Evolutionary conservation across 2,113 vertebrate genomes (phyloP), one percentile per base, ranked within the genome.

Genomic region (Microtus oregoni): DNA sequence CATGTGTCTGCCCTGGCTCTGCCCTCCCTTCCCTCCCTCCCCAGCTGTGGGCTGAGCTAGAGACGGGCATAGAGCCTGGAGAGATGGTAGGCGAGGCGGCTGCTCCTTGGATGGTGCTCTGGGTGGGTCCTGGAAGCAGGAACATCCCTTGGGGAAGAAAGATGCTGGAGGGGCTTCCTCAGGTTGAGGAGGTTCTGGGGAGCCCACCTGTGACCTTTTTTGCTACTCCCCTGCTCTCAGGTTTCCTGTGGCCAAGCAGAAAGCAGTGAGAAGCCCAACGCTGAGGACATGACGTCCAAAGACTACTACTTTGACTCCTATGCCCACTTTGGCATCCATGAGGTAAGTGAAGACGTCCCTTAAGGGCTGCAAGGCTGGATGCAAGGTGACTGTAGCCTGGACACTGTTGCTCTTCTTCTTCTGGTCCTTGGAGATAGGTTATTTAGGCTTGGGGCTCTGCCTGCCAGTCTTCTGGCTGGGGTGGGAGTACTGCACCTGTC

Each of bases 271-370:
- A 99, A 99, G 96, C 99, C 99, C 96, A 98, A 99, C 6, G 99
- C 99, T 0, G 99, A 99, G 98, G 99, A 99, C 95, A 99, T 99
- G 99, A 99, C 99, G 0, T 99, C 99, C 87, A 99, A 99, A 98
- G 99, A 99, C 98, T 99, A 99, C 98, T 99, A 99, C 98, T 99
- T 99, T 88, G 99, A 99, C 97, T 99, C 99, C 0, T 99, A 99
- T 0, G 99, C 99, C 75, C 99, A 99, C 98, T 99, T 99, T 63
- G 99, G 99, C 88, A 99, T 99, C 97, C 99, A 99, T 0, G 99
- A 99, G 99, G 99, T 99, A 93, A 96, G 98, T 99, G 92, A 92
- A 97, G 22, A 47, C 47, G 1, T 50, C n/a, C 30, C 10, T 38
- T 26, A 20, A 26, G 44, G 35, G 72, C 22, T 41, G 35, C 3